These are phyloP conservation scores for Mormyrops attenuatus DNA, from an alignment of 2,797 vertebrate species.

Conservation along the genomic window DNA sequence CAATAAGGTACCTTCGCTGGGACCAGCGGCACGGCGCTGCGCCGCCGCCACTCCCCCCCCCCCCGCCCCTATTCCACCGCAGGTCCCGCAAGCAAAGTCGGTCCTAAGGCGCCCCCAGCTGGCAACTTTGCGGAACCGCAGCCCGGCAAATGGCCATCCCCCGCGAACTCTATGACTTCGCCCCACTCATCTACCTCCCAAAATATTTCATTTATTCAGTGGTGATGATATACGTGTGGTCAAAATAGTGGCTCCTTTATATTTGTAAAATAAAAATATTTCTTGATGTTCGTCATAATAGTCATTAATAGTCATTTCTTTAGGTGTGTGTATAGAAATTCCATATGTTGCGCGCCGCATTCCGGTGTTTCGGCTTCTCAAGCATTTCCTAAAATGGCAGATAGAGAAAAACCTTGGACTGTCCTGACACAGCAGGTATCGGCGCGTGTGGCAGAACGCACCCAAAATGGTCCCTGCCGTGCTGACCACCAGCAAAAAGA, in stretches of 20 bases:
- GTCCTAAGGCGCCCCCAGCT: background rate
- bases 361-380: background rate
- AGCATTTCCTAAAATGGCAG: background rate
- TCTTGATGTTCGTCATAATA: background rate
- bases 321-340: background rate
- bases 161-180: background rate
- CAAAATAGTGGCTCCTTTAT: background rate
- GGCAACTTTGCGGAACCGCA: background rate
- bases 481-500: background rate
- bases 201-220: background rate
- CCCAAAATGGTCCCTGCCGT: background rate
- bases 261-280: background rate
- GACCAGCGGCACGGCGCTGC: background rate
- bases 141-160: background rate
- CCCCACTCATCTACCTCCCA: background rate
- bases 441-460: constrained; percentile 25
- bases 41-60: background rate
- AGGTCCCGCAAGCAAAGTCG: background rate
- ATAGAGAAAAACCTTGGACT: background rate
- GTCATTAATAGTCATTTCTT: background rate
- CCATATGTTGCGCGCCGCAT: background rate
- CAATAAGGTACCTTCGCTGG: background rate
- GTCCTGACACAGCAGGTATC: background rate
- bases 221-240: background rate
- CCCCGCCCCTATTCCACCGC: background rate